These are phyloP conservation scores for Lithobates sylvaticus DNA, from an alignment of 2,797 vertebrate genomes.

Conservation along the genomic window DNA sequence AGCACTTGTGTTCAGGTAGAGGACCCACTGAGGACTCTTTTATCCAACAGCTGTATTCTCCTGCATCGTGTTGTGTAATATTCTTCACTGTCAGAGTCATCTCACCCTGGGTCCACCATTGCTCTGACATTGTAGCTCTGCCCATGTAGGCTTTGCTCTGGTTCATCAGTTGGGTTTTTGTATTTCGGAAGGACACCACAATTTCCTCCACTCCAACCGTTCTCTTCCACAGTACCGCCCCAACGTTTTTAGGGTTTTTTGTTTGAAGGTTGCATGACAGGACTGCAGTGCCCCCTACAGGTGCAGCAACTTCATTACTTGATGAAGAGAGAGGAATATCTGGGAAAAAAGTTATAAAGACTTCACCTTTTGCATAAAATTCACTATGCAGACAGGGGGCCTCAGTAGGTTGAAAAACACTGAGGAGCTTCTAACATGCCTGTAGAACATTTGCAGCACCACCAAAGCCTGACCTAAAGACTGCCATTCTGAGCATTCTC, in stretches of 20 bases:
- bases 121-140: not conserved
- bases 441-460: too few species aligned
- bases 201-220: not conserved
- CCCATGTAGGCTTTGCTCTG: not conserved
- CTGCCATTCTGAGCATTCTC: too few species aligned
- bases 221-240: not conserved
- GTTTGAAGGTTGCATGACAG: not conserved
- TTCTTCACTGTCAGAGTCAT: not conserved
- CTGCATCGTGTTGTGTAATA: not conserved
- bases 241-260: not conserved
- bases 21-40: too few species aligned
- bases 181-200: not conserved
- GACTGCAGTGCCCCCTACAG: not conserved
- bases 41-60: conserved; percentile 33
- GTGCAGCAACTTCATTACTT: not conserved
- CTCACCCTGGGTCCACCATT: not conserved
- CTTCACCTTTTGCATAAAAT: too few species aligned
- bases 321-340: not conserved
- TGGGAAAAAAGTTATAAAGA: not conserved
- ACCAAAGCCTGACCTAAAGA: too few species aligned
- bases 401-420: too few species aligned
- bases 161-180: not conserved
- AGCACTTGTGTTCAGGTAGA: not conserved
- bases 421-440: too few species aligned
- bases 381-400: too few species aligned